A percentile compares a stretch with the other conserved stretches of the same genome.
These are phyloP conservation scores for Cossypha heuglini DNA, from an alignment of 2,797 vertebrate genomes.

Conservation along the genomic window DNA sequence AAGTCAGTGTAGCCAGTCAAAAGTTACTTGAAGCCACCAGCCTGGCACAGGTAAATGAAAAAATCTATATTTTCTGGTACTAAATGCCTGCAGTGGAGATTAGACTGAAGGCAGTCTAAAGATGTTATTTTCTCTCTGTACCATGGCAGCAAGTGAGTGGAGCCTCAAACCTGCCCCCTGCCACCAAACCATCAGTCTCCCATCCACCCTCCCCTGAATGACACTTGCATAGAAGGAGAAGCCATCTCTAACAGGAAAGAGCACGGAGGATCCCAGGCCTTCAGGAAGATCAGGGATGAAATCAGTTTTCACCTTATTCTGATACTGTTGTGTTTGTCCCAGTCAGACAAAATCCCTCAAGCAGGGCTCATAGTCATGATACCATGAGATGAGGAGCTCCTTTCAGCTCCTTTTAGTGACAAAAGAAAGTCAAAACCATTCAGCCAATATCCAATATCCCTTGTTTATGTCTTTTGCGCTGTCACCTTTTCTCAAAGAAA, in stretches of 20 bases:
- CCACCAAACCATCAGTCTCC: not conserved
- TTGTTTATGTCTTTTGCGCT: not conserved
- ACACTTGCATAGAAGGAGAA: not conserved
- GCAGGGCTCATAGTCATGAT: not conserved
- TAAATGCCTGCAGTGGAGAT: not conserved
- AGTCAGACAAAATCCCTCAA: not conserved
- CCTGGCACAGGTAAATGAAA: not conserved
- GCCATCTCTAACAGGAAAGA: not conserved
- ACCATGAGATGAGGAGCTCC: not conserved
- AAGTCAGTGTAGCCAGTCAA: not conserved
- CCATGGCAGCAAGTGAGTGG: not conserved
- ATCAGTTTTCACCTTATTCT: not conserved
- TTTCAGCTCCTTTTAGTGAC: not conserved
- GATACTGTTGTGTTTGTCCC: not conserved
- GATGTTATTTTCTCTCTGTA: not conserved
- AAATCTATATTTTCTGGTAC: not conserved
- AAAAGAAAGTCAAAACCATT: not conserved
- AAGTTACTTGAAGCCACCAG: not conserved
- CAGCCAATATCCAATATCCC: not conserved
- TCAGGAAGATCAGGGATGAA: not conserved
- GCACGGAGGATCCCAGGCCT: not conserved
- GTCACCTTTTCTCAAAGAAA: not conserved
- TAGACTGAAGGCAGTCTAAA: not conserved
- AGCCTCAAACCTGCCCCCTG: not conserved
- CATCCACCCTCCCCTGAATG: not conserved